Conservation (phyloP, 2,113 vertebrate genomes). For the Perca fluviatilis region DNA sequence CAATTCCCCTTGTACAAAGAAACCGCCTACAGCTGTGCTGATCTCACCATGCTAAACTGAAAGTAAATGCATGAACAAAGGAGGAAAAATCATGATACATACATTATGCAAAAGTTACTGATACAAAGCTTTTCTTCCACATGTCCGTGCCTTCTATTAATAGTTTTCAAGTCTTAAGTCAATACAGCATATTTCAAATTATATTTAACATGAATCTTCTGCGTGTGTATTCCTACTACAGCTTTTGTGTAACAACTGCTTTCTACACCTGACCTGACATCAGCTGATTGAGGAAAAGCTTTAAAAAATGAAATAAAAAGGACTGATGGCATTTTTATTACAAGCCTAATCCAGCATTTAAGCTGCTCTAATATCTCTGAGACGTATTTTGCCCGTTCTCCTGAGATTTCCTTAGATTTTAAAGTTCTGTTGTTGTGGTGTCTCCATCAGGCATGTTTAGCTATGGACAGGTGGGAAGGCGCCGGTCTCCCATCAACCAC, state of each 20-base stretch:
- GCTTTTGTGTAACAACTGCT: neutral
- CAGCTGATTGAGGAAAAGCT: slow-evolving; percentile 47
- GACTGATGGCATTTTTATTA: slow-evolving; percentile 34
- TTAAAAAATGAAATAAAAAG: slow-evolving; percentile 41
- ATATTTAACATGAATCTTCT: neutral
- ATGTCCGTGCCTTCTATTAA: neutral
- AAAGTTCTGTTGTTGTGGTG: slow-evolving; percentile 28
- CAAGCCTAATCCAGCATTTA: slow-evolving; percentile 34
- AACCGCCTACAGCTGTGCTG: neutral
- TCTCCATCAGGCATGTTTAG: slow-evolving; percentile 48
- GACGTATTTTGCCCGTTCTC: neutral
- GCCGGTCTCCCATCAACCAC: slow-evolving; percentile 54
- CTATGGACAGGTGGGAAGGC: slow-evolving; percentile 49
- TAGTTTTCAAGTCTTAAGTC: no score
- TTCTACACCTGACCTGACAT: slow-evolving; percentile 13
- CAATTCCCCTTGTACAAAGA: neutral
- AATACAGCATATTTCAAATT: neutral
- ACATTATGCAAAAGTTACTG: slow-evolving; percentile 1
- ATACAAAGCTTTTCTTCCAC: neutral
- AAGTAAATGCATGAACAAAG: neutral
- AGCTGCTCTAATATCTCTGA: slow-evolving; percentile 39
- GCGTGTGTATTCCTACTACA: neutral
- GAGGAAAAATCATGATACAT: neutral
- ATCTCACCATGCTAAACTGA: neutral
- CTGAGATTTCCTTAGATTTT: slow-evolving; percentile 40